Evolutionary conservation across 2,113 vertebrate species (phyloP), one percentile per base, ranked within the genome.

Genomic region (Sinocyclocheilus rhinocerous): DNA sequence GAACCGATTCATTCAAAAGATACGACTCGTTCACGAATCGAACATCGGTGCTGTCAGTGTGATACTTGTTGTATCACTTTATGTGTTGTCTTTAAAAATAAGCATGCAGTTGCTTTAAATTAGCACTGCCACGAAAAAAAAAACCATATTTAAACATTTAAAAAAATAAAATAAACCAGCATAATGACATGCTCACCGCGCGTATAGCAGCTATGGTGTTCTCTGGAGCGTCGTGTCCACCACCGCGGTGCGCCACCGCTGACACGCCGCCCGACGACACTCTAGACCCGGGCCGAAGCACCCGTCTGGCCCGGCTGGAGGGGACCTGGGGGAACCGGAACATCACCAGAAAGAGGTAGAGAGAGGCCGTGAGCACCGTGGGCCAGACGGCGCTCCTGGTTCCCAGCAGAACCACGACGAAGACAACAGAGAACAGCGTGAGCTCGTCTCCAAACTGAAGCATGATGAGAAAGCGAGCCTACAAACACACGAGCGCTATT

Each of bases 191-290:
- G 57, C 95, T 92, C 84, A 98, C 97, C 96, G 96, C 94, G 55
- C 95, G 92, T 78, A 98, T 97, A 29, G 98, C 96, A 1, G 94
- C 96, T 70, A 99, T 92, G 0, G 98, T 98, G 94, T 99, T 99
- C 93, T 99, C 98, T 4, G 98, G 98, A 0, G 97, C 97, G 85
- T 99, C 98, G 93, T 99, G 96, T 2, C 95, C 94, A 1, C 96
- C 97, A 29, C 96, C 97, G 52, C 97, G 95, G 91, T 99, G 97
- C 26, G 96, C 97, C 84, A 99, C 92, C 82, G 93, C 93, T 0
- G 95, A 94, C 73, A 95, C 89, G 84, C 89, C 83, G 0, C 88
- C 86, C n/a, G 88, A 86, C 0, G 69, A 77, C 8, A 52, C 67
- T 48, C 82, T 87, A 4, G 18, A 45, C 52, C 87, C 91, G 13